Base-by-base conservation (phyloP, 2,113 vertebrate species). In the Alethe diademata region DNA sequence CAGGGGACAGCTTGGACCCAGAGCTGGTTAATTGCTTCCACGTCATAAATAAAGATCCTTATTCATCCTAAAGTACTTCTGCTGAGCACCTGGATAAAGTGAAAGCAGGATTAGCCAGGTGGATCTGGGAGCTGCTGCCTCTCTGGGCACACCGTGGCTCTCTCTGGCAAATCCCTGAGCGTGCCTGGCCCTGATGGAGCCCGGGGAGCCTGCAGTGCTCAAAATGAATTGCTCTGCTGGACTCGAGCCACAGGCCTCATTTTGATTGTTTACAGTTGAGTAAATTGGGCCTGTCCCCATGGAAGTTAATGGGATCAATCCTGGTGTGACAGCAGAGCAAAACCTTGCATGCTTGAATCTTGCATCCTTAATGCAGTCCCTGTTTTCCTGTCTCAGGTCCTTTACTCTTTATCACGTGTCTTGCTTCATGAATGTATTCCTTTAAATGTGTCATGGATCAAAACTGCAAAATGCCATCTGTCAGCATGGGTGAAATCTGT, bases 281-380 rank as follows among this genome's bases (percentile, higher is more conserved):
- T 86, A 70, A 47, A 93, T 88, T 3, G 1, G 36, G 40, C 61
- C 58, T 78, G 62, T 93, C 88, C 90, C 67, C 20, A 7, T 79
- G 66, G 88, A 90, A 78, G 70, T 85, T 91, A 93, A 90, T 66
- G 87, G 57, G 81, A 84, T 94, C 85, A 64, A 1, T 94, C 65
- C 54, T 67, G 54, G 67, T 47, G 45, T 95, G 75, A 91, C 74
- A 94, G 72, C 75, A 81, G 85, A 90, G 92, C 26, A 38, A 69
- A 95, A 56, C 73, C 76, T 66, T 60, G 43, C 45, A 26, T 38
- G 60, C 56, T 79, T n/a, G 38, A 47, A 35, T 69, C 48, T 19
- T 60, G 38, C 25, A 18, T 80, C 50, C 70, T 80, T 84, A 42
- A 43, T 58, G 15, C n/a, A 57, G 54, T 8, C 54, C 2, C 0